phyloP scores from a whole-genome alignment of 2,797 vertebrate species.

The Amblyopsis hoosieri region DNA sequence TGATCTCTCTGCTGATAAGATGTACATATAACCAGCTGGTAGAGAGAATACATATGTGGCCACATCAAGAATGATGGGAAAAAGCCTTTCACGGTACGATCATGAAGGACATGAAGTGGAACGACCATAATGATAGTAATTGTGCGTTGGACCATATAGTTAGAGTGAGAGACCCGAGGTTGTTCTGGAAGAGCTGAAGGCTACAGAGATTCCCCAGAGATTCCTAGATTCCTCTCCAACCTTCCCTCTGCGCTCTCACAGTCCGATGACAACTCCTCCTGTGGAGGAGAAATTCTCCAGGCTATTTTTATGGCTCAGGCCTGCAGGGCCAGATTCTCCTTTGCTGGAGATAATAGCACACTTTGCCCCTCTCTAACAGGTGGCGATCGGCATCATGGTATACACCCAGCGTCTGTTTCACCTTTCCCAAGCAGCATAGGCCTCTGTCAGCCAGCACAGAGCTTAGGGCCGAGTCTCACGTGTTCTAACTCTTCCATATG shows the following conservation, averaged over 20 bases:
- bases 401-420: slow-evolving; percentile 58
- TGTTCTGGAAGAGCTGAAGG: slow-evolving; percentile 62
- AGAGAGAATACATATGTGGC: slow-evolving; percentile 4
- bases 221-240: slow-evolving; percentile 55
- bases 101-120: slow-evolving; percentile 44
- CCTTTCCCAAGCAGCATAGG: slow-evolving; percentile 33
- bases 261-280: slow-evolving; percentile 34
- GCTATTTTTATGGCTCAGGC: slow-evolving; percentile 70
- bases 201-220: slow-evolving; percentile 51
- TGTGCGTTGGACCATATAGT: slow-evolving; percentile 57
- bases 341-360: slow-evolving; percentile 77
- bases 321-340: slow-evolving; percentile 79
- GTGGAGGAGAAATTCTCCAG: slow-evolving; percentile 57
- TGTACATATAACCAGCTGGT: slow-evolving; percentile 14
- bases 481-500: slow-evolving; percentile 18
- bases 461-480: slow-evolving; percentile 21
- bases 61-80: slow-evolving; percentile 29
- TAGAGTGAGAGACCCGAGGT: slow-evolving; percentile 50
- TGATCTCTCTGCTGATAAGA: no score
- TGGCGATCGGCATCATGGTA: slow-evolving; percentile 70
- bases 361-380: slow-evolving; percentile 74
- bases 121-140: slow-evolving; percentile 71
- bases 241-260: slow-evolving; percentile 59
- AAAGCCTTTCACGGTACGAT: slow-evolving; percentile 29
- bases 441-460: slow-evolving; percentile 31